Percentiles rank a stretch among this genome's conserved stretches.
Conservation (phyloP, 2,113 vertebrate genomes). For the Calidris pygmaea region DNA sequence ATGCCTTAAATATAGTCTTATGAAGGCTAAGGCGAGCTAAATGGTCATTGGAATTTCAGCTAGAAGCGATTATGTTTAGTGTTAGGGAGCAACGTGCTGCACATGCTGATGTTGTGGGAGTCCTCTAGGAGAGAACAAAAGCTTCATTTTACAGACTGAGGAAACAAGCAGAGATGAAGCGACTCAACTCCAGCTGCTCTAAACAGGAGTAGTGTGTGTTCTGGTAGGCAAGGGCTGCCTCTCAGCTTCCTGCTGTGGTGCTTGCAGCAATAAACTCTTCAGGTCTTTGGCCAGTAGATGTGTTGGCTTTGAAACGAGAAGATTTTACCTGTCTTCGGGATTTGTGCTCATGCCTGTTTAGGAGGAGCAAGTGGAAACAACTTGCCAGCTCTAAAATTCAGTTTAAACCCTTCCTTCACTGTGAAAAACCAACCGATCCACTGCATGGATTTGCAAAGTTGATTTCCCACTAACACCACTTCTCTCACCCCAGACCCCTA, state of each 20-base stretch:
- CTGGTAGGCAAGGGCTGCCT: background rate
- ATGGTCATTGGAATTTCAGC: slow-evolving; percentile 2
- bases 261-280: background rate
- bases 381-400: background rate
- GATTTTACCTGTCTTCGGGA: background rate
- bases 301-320: background rate
- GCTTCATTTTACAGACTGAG: slow-evolving; percentile 4
- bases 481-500: background rate
- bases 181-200: slow-evolving; percentile 22
- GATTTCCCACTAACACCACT: background rate
- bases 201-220: slow-evolving; percentile 10
- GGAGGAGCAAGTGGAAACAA: background rate
- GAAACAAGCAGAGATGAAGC: slow-evolving; percentile 7
- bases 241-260: background rate
- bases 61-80: background rate
- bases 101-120: background rate
- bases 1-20: background rate
- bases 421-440: background rate
- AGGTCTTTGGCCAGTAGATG: background rate
- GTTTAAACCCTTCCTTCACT: background rate
- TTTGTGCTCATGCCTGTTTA: background rate
- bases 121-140: background rate
- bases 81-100: background rate
- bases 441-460: background rate
- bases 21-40: background rate